A percentile compares a stretch with the other conserved stretches of the same genome.
Evolutionary conservation across 1,140 invertebrate species (phyloP).

Genomic region (Drosophila takahashii): DNA sequence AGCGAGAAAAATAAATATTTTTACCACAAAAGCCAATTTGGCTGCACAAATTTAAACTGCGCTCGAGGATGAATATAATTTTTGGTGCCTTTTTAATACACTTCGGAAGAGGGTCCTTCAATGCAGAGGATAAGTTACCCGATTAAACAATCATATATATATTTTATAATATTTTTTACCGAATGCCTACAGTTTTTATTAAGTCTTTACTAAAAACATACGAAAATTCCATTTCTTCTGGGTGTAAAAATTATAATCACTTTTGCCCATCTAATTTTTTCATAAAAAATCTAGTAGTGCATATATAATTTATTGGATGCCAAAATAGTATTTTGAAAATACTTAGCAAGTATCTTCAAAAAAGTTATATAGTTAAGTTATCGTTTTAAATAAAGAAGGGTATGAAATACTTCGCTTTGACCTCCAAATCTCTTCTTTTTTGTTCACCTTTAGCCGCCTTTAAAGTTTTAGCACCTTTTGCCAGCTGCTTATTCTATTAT

Average conservation of each 20-base stretch:
- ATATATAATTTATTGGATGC: too few species aligned
- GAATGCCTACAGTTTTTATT: too few species aligned
- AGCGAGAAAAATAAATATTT: constrained; percentile 38
- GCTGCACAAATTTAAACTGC: constrained; percentile 34
- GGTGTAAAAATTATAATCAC: too few species aligned
- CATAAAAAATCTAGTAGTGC: too few species aligned
- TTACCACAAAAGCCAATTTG: constrained; percentile 58
- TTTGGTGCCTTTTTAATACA: constrained; percentile 14
- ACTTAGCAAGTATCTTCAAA: too few species aligned
- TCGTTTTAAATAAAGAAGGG: not conserved
- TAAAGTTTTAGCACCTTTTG: constrained; percentile 62
- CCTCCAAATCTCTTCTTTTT: not conserved
- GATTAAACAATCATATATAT: too few species aligned
- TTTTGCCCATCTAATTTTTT: too few species aligned
- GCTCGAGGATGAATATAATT: constrained; percentile 44
- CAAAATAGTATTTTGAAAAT: too few species aligned
- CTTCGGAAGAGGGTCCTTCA: not conserved
- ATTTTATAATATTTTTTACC: too few species aligned
- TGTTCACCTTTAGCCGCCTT: constrained; percentile 40
- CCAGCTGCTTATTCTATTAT: constrained; percentile 75
- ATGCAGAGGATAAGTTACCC: not conserved
- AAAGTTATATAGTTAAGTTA: too few species aligned
- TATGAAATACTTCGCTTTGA: not conserved
- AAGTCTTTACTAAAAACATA: too few species aligned
- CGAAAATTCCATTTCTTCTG: too few species aligned